These are phyloP conservation scores for Colletes latitarsis DNA, from an alignment of 1,140 invertebrate genomes.

Conservation along the genomic window DNA sequence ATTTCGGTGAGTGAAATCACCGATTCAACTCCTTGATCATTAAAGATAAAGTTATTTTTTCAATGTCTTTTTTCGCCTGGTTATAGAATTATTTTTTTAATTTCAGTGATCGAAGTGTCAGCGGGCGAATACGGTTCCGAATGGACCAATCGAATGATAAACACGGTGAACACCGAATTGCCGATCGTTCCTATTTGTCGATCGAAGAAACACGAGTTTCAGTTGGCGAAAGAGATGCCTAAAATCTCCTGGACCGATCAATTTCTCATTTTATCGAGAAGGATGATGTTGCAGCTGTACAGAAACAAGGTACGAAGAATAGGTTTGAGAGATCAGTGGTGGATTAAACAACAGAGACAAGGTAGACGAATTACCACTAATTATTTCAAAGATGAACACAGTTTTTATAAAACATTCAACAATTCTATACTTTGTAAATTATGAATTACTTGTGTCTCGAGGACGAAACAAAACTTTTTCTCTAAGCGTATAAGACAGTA, in stretches of 20 bases:
- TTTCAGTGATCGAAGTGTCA: conserved; percentile 89
- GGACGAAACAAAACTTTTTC: no score
- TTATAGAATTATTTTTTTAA: no score
- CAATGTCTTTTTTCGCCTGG: no score
- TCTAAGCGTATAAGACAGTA: no score
- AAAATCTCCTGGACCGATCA: conserved; percentile 84
- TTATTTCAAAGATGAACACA: no score
- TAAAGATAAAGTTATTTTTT: no score
- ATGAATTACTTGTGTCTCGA: no score
- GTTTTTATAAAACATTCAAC: no score
- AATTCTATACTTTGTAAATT: no score
- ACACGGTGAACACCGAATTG: conserved; percentile 83
- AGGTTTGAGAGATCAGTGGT: background rate
- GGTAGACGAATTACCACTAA: no score
- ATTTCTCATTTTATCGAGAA: conserved; percentile 84
- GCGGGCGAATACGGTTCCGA: conserved; percentile 87
- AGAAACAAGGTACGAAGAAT: conserved; percentile 85
- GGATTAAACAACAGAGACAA: no score
- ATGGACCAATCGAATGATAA: conserved; percentile 84
- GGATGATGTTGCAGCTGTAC: conserved; percentile 88
- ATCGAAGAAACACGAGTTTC: conserved; percentile 66
- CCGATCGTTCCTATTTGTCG: conserved; percentile 80
- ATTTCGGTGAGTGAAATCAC: conserved; percentile 86
- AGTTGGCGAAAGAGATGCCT: conserved; percentile 71
- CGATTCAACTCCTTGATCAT: no score